phyloP scores from a whole-genome alignment of 2,888 invertebrate genomes.

The Drepana falcataria region DNA sequence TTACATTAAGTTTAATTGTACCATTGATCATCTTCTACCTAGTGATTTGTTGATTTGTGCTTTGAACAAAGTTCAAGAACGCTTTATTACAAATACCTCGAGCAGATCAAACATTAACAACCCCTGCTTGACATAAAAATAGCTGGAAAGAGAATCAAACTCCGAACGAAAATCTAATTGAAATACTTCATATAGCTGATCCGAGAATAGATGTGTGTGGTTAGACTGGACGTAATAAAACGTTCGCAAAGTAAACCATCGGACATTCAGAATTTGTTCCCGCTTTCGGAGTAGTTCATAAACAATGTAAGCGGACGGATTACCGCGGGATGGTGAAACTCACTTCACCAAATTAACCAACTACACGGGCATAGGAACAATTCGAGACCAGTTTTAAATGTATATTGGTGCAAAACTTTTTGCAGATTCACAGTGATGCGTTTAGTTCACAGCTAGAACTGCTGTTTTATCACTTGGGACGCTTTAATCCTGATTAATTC shows the following conservation, averaged over 20 bases:
- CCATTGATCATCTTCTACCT: too few relatives aligned
- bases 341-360: constrained; percentile 9
- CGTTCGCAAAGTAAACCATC: constrained; percentile 22
- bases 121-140: neutral
- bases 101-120: neutral
- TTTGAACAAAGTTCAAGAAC: neutral
- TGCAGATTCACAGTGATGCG: neutral
- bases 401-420: neutral
- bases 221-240: constrained; percentile 8
- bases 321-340: constrained; percentile 14
- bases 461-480: neutral
- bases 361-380: constrained; percentile 7
- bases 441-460: neutral
- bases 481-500: neutral
- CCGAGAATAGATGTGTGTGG: constrained; percentile 21
- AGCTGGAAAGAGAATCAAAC: constrained; percentile 6
- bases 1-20: too few relatives aligned
- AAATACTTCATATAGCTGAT: constrained; percentile 16
- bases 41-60: neutral
- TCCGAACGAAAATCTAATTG: constrained; percentile 15
- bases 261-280: constrained; percentile 16
- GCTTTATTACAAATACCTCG: neutral
- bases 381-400: constrained; percentile 10
- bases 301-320: constrained; percentile 22
- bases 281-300: constrained; percentile 14